Evolutionary conservation across 2,888 invertebrate genomes (phyloP).

Genomic region (Nomada ferruginata): DNA sequence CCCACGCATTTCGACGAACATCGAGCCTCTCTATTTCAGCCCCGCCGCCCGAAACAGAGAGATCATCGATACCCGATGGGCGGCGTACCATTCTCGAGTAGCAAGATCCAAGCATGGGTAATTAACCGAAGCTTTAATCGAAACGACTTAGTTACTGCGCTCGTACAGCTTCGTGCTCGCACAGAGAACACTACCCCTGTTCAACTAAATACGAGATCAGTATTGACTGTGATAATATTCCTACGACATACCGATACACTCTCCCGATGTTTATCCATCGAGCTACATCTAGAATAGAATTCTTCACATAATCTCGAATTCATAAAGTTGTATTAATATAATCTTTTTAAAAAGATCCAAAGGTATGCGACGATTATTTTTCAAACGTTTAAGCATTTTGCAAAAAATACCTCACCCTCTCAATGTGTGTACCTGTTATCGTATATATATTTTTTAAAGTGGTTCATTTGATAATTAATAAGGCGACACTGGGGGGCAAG

Average conservation of each 20-base stretch:
- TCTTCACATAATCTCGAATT: no score
- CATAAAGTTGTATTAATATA: no score
- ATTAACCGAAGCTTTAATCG: slow-evolving; percentile 36
- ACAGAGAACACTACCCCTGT: not conserved
- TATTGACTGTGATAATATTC: slow-evolving; percentile 30
- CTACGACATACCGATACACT: slow-evolving; percentile 10
- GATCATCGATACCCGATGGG: not conserved
- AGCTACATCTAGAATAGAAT: no score
- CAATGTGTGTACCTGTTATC: no score
- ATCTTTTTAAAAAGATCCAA: no score
- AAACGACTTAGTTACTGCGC: slow-evolving; percentile 36
- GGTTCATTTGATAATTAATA: no score
- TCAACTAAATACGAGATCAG: slow-evolving; percentile 12
- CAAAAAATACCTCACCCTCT: no score
- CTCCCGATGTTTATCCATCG: not conserved
- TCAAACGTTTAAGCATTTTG: no score
- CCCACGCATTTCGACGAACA: not conserved
- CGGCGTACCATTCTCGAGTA: not conserved
- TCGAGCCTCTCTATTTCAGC: not conserved
- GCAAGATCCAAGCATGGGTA: slow-evolving; percentile 15
- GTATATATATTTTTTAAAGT: no score
- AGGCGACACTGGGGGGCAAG: no score
- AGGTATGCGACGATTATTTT: no score
- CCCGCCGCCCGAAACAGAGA: not conserved
- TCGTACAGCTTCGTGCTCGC: slow-evolving; percentile 9